A percentile compares a stretch with the other conserved stretches of the same genome.
phyloP scores from a whole-genome alignment of 2,113 vertebrate species.

The Echinops telfairi region DNA sequence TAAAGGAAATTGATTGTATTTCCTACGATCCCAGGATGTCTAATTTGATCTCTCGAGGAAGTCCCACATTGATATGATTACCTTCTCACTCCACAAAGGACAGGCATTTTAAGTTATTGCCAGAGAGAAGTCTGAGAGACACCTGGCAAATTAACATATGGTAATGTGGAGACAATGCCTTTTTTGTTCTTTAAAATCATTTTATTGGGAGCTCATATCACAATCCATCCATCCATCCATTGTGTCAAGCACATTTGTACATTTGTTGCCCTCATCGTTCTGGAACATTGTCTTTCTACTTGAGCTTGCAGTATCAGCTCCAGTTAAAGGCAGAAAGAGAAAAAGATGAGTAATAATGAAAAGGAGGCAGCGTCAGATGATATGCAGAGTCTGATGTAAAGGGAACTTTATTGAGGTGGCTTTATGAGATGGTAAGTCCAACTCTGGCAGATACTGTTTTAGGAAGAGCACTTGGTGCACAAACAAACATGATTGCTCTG shows the following conservation, averaged over 20 bases:
- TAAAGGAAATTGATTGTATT: not conserved
- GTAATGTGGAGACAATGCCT: not conserved
- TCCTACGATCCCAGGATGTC: not conserved
- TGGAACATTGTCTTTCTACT: no score
- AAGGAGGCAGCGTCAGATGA: not conserved
- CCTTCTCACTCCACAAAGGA: conserved; percentile 16
- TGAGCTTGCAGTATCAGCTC: no score
- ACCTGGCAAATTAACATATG: not conserved
- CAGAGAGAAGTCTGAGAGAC: not conserved
- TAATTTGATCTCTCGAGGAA: not conserved
- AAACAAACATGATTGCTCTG: not conserved
- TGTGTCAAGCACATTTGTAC: no score
- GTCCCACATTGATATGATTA: not conserved
- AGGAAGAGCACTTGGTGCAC: not conserved
- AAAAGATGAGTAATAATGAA: not conserved
- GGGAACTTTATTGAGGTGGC: not conserved
- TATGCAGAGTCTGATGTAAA: not conserved
- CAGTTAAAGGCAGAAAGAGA: not conserved
- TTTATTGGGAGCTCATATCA: no score
- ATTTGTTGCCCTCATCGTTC: no score
- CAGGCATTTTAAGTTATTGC: not conserved
- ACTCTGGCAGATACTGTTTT: not conserved
- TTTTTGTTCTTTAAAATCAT: no score
- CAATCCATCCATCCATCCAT: no score
- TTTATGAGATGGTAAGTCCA: conserved; percentile 5